Base-by-base conservation (phyloP, 2,797 vertebrate species). In the Anabas testudineus region DNA sequence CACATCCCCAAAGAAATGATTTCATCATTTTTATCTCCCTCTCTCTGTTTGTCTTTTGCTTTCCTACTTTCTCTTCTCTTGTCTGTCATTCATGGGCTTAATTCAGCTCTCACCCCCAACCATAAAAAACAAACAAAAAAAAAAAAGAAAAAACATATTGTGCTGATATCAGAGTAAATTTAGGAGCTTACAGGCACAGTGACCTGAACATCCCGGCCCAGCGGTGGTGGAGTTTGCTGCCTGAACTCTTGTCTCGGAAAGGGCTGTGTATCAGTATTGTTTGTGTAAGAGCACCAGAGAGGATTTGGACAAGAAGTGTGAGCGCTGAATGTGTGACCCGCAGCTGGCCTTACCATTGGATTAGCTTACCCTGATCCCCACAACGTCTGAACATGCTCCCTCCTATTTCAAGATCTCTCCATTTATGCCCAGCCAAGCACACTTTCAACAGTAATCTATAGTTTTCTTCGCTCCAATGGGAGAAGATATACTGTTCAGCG, bases 401-500 rank as follows among this genome's bases (percentile, higher is more conserved):
- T 67, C 78, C 78, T 87, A 83, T 88, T 92, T 88, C 84, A 84
- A 82, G 78, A 84, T 87, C 87, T 86, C 78, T 87, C 81, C 63
- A 82, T 92, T 91, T 90, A 81, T 89, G 90, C 80, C 85, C 87
- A 92, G 85, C 82, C 76, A 86, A 90, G 88, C 84, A 88, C 88
- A 93, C 86, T 90, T 85, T 87, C 84, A 85, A 66, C 83, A 80
- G 83, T 91, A 87, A 94, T 94, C 91, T 92, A 84, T 87, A 80
- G 85, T 90, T 91, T 89, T 83, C 74, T 79, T 85, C 81, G 74
- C 75, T 87, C 83, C 70, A 76, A 87, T 87, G 82, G 72, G 74
- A 81, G 68, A 86, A 79, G 73, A 86, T 81, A 76, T 70, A 84
- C 57, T 74, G 81, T 83, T 87, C 74, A 67, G 85, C 74, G 65